Percentiles rank a stretch among this genome's conserved stretches.
These are phyloP conservation scores for Cerceris rybyensis DNA, from an alignment of 2,888 invertebrate species.

Conservation along the genomic window DNA sequence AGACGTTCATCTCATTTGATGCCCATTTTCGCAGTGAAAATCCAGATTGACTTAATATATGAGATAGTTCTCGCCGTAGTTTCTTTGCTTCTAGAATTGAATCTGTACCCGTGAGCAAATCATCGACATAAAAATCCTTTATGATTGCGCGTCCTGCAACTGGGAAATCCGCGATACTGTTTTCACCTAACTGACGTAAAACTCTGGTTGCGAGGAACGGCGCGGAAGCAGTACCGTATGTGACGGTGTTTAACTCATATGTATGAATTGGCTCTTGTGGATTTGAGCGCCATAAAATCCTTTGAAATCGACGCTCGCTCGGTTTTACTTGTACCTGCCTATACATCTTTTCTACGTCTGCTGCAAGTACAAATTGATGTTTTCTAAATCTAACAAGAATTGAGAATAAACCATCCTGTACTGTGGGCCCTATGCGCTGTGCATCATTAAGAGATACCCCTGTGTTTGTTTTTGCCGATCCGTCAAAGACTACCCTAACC, in stretches of 20 bases:
- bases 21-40: background rate
- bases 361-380: background rate
- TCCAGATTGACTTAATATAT: background rate
- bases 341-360: constrained; percentile 1
- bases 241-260: background rate
- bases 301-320: background rate
- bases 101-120: background rate
- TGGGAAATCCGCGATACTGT: background rate
- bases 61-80: background rate
- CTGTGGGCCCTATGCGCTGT: background rate
- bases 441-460: background rate
- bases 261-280: background rate
- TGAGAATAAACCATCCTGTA: background rate
- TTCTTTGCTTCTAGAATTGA: background rate
- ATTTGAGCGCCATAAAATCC: background rate
- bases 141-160: background rate
- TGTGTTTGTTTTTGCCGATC: background rate
- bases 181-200: background rate
- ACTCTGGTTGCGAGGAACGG: background rate
- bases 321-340: background rate
- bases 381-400: background rate
- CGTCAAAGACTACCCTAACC: background rate
- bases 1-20: background rate
- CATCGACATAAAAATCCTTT: background rate
- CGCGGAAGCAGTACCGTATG: background rate